These are phyloP conservation scores for Lycodopsis pacificus DNA, from an alignment of 2,797 vertebrate genomes.

Conservation along the genomic window DNA sequence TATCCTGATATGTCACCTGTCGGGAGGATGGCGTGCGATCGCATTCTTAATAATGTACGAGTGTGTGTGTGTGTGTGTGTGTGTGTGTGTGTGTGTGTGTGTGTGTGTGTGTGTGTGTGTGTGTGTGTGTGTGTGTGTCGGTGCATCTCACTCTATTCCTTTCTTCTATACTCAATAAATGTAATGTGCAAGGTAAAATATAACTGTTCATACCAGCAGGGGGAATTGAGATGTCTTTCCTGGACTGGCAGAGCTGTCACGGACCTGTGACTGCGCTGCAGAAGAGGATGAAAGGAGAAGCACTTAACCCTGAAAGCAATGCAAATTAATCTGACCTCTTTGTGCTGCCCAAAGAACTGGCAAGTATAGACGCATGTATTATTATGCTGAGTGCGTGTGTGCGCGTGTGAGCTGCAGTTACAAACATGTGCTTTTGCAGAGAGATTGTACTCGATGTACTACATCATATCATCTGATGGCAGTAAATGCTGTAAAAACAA, in stretches of 20 bases:
- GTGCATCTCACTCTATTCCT: conserved; percentile 28
- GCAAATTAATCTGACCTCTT: conserved; percentile 66
- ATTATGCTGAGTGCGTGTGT: neutral
- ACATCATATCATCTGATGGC: conserved; percentile 1
- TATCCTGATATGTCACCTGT: conserved; percentile 72
- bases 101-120: neutral
- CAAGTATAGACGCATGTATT: conserved; percentile 5
- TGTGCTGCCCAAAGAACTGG: conserved; percentile 25
- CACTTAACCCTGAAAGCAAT: conserved; percentile 65
- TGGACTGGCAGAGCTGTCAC: conserved; percentile 44
- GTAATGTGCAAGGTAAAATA: conserved; percentile 57
- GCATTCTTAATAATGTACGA: conserved; percentile 22
- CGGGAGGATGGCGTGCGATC: conserved; percentile 56
- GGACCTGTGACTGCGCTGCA: neutral
- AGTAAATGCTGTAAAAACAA: conserved; percentile 31
- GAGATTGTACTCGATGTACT: neutral
- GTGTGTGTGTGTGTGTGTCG: neutral
- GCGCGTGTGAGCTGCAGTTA: conserved; percentile 4
- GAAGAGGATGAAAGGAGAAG: conserved; percentile 48
- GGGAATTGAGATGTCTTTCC: conserved; percentile 49
- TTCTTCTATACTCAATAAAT: conserved; percentile 12
- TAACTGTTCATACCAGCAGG: conserved; percentile 52
- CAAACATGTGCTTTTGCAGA: conserved; percentile 1
- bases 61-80: neutral
- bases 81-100: neutral